Evolutionary conservation across 2,888 invertebrate genomes (phyloP), one percentile per base, ranked within the genome.

Genomic region (Adelphocoris suturalis): DNA sequence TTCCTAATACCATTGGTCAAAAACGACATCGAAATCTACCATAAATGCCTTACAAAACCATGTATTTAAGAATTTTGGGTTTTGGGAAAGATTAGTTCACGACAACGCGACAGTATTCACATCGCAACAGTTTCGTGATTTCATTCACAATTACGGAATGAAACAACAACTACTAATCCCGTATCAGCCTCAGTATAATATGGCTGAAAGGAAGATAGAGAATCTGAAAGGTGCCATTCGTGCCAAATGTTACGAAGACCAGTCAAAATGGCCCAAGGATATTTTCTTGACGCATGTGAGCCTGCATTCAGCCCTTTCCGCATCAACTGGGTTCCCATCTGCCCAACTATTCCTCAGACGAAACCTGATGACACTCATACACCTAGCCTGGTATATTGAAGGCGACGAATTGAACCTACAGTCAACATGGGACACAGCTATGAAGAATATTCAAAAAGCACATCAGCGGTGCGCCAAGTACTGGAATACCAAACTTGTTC

Each of bases 331-430:
- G 13, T 85, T 85, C 27, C 11, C 11, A 23, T 27, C 85, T 5
- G 85, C 85, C 23, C 14, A 57, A 68, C 19, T 86, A 16, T 86
- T 86, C 86, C 68, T 86, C 16, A 68, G 86, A n/a, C 14, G 86
- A 13, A 13, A 57, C 16, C n/a, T 68, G n/a, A 2, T 68, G 16
- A 86, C 86, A 61, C 86, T 68, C 4, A 13, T 86, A 12, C 9
- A 86, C 13, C 19, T 86, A 23, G 86, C 46, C 5, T 68, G 86
- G 86, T 61, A 86, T 19, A 11, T 86, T 13, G 5, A 37, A 14
- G 86, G 68, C 16, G 86, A 86, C 7, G 48, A 7, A 48, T 13
- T 48, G 48, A 13, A 48, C 48, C 48, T 48, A 48, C 48, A 7
- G 13, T 48, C 48, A 48, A 48, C 48, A 48, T 48, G 48, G 48